Evolutionary conservation across 2,888 invertebrate species (phyloP).

Genomic region (Lycaena phlaeas): DNA sequence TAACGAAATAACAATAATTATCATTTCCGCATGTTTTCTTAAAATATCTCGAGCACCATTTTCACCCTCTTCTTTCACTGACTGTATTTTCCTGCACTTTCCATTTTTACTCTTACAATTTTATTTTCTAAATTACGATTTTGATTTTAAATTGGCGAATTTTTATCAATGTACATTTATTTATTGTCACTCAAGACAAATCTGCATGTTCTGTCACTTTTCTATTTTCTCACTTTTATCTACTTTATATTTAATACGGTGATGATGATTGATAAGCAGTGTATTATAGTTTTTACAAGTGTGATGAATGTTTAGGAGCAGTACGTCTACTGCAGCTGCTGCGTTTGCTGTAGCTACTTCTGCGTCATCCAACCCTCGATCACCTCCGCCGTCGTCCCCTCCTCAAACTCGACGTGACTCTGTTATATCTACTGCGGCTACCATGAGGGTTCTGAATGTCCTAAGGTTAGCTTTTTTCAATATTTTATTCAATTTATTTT

Average conservation of each 20-base stretch:
- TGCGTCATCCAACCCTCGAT: constrained; percentile 86
- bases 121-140: neutral
- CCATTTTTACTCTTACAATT: no score
- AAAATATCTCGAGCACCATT: neutral
- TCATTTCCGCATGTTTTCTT: neutral
- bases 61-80: neutral
- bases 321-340: constrained; percentile 88
- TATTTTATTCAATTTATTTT: no score
- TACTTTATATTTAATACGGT: no score
- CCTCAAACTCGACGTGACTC: constrained; percentile 74
- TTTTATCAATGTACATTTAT: neutral
- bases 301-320: constrained; percentile 74
- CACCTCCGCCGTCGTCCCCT: constrained; percentile 70
- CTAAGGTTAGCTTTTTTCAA: constrained; percentile 62
- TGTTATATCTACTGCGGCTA: constrained; percentile 92
- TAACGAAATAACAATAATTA: neutral
- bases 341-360: constrained; percentile 95
- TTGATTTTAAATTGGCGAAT: neutral
- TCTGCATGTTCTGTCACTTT: neutral
- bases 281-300: neutral
- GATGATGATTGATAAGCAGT: neutral
- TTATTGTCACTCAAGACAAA: neutral
- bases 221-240: neutral
- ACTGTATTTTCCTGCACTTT: neutral
- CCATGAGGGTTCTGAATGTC: constrained; percentile 93